These are phyloP conservation scores for Sebastolobus alascanus DNA, from an alignment of 2,797 vertebrate genomes.

Conservation along the genomic window DNA sequence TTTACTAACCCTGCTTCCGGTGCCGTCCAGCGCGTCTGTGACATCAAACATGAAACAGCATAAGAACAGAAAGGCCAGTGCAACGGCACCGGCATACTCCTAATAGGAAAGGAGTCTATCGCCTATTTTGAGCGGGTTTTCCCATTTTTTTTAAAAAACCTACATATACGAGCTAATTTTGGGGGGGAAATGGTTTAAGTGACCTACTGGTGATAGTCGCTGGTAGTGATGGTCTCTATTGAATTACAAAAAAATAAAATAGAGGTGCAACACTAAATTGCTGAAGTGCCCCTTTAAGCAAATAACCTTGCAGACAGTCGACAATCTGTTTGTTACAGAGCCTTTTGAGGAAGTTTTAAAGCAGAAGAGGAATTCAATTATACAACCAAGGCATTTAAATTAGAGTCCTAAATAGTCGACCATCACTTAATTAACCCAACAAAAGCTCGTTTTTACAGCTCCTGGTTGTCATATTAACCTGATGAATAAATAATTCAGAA, in stretches of 20 bases:
- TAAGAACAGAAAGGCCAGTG: too few species aligned
- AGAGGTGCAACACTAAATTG: too few species aligned
- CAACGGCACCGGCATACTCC: too few species aligned
- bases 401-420: not conserved
- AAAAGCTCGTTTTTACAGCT: not conserved
- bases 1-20: too few species aligned
- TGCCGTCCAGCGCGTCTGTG: fast-evolving
- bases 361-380: not conserved
- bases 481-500: not conserved
- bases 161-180: fast-evolving
- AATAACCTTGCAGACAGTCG: not conserved
- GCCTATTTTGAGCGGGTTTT: too few species aligned
- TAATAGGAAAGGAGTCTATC: too few species aligned
- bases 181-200: too few species aligned
- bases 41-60: too few species aligned
- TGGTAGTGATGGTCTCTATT: too few species aligned
- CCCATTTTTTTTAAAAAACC: too few species aligned
- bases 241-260: too few species aligned
- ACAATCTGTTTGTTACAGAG: not conserved
- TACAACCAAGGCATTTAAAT: not conserved
- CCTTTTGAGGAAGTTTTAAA: not conserved
- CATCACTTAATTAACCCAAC: not conserved
- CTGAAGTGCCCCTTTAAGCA: not conserved
- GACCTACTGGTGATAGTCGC: too few species aligned
- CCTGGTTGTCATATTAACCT: not conserved